Percentiles rank a stretch among this genome's conserved stretches.
Evolutionary conservation across 2,113 vertebrate genomes (phyloP).

Genomic region (Oenanthe melanoleuca): DNA sequence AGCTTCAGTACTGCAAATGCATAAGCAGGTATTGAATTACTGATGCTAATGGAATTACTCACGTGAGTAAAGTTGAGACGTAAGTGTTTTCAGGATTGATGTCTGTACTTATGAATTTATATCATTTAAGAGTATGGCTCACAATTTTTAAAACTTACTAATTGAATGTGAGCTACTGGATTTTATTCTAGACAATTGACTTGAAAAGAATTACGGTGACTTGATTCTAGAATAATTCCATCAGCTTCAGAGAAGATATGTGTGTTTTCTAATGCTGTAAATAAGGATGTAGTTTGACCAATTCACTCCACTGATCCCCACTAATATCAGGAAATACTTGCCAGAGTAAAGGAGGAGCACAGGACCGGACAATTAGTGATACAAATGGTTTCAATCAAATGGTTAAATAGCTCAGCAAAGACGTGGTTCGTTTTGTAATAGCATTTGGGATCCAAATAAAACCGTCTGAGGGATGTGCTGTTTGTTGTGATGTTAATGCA

Average conservation of each 20-base stretch:
- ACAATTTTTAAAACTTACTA: slow-evolving; percentile 52
- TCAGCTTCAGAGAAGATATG: not conserved
- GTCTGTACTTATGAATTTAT: slow-evolving; percentile 37
- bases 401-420: slow-evolving; percentile 6
- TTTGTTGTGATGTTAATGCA: not conserved
- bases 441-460: slow-evolving; percentile 24
- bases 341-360: slow-evolving; percentile 7
- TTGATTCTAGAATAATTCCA: slow-evolving; percentile 30
- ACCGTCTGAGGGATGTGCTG: not conserved
- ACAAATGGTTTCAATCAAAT: slow-evolving; percentile 30
- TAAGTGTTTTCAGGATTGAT: slow-evolving; percentile 63
- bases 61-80: slow-evolving; percentile 56
- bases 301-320: not conserved
- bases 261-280: slow-evolving; percentile 19
- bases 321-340: slow-evolving; percentile 36
- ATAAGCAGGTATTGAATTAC: slow-evolving; percentile 66
- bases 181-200: slow-evolving; percentile 40
- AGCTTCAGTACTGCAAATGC: slow-evolving; percentile 44
- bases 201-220: not conserved
- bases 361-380: slow-evolving; percentile 29
- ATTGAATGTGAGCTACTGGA: slow-evolving; percentile 32
- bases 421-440: not conserved
- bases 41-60: slow-evolving; percentile 66
- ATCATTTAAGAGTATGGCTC: slow-evolving; percentile 42
- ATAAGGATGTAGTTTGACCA: slow-evolving; percentile 36